Evolutionary conservation across 2,888 invertebrate genomes (phyloP).

Genomic region (Quadroppia sp.): DNA sequence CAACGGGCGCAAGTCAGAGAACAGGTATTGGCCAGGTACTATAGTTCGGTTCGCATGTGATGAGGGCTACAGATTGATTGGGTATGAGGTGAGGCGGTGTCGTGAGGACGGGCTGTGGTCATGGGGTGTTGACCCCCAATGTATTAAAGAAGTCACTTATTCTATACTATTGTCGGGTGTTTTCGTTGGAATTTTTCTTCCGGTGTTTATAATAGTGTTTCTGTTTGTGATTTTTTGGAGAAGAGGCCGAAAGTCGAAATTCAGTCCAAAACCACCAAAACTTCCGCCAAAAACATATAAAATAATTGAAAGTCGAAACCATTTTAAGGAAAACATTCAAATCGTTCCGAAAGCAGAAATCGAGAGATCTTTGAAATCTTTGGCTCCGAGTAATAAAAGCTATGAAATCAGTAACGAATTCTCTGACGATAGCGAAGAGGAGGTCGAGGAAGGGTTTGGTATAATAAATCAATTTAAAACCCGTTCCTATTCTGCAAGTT

Average conservation of each 20-base stretch:
- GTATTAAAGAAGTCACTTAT: slow-evolving; percentile 56
- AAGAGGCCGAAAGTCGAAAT: slow-evolving; percentile 42
- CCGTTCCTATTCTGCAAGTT: not conserved
- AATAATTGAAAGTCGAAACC: not conserved
- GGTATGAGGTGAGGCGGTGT: slow-evolving; percentile 77
- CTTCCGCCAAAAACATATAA: slow-evolving; percentile 15
- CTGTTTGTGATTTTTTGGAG: slow-evolving; percentile 25
- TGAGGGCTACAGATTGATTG: slow-evolving; percentile 77
- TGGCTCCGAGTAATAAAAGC: slow-evolving; percentile 23
- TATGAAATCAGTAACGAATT: slow-evolving; percentile 18
- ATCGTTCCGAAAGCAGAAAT: not conserved
- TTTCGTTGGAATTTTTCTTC: slow-evolving; percentile 10
- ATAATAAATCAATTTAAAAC: not conserved
- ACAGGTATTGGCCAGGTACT: slow-evolving; percentile 80
- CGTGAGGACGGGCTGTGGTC: slow-evolving; percentile 76
- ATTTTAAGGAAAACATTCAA: not conserved
- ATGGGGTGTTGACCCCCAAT: slow-evolving; percentile 77
- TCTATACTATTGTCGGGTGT: not conserved
- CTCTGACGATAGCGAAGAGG: not conserved
- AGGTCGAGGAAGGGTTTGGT: not conserved
- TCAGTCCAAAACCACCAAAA: no score
- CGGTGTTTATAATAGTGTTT: not conserved
- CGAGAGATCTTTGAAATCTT: not conserved
- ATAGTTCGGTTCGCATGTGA: slow-evolving; percentile 86
- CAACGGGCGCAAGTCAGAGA: slow-evolving; percentile 83